Evolutionary conservation across 2,113 vertebrate species (phyloP).

Genomic region (Microcebus jonahi): DNA sequence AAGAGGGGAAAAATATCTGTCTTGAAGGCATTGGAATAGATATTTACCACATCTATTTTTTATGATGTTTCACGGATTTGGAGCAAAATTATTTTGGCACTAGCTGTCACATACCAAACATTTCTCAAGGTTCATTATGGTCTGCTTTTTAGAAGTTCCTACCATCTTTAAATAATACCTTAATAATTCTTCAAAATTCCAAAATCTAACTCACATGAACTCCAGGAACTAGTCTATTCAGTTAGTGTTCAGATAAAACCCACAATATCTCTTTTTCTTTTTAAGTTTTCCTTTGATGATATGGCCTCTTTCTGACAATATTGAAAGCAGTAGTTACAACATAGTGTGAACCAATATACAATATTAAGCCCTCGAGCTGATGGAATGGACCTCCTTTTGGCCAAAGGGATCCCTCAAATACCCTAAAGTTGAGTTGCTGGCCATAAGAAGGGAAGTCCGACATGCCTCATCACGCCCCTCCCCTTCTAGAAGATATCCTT

Average conservation of each 20-base stretch:
- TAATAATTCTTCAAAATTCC: not conserved
- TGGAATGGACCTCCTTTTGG: too few species aligned
- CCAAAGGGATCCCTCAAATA: too few species aligned
- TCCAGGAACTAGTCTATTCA: not conserved
- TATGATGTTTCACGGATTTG: not conserved
- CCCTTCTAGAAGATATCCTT: too few species aligned
- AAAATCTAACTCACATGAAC: not conserved
- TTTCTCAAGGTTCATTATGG: not conserved
- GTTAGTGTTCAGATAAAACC: conserved; percentile 6
- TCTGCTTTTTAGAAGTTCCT: not conserved
- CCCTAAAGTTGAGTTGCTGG: too few species aligned
- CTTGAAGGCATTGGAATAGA: not conserved
- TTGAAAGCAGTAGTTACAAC: not conserved
- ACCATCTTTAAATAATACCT: not conserved
- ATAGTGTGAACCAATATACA: too few species aligned
- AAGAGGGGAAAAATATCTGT: not conserved
- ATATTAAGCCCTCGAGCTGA: too few species aligned
- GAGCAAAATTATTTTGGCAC: not conserved
- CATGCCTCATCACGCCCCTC: too few species aligned
- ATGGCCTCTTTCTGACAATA: not conserved
- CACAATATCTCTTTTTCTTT: not conserved
- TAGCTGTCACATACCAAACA: not conserved
- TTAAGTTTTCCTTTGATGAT: not conserved
- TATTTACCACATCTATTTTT: not conserved
- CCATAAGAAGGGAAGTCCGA: too few species aligned